Evolutionary conservation across 2,888 invertebrate genomes (phyloP), one percentile per base, ranked within the genome.

Genomic region (Megalurothrips usitatus): DNA sequence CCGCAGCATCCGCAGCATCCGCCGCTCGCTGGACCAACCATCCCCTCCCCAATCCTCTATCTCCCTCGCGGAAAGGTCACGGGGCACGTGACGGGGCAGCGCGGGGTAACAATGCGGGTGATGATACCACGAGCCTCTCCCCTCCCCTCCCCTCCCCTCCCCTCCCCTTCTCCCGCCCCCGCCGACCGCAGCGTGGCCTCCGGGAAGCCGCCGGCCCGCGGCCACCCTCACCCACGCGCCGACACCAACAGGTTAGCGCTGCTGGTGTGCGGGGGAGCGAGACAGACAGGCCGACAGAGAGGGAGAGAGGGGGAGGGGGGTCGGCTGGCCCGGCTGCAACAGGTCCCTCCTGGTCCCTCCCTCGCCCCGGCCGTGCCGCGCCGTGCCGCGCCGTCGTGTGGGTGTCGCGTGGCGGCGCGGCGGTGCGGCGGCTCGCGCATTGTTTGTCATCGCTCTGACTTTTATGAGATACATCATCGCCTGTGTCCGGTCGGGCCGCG

Each of bases 171-270:
- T 8, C 58, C 2, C 14, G 17, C 58, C 58, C 58, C n/a, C 10
- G 17, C n/a, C 58, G 58, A 10, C 19, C 14, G 2, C 58, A 52
- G 19, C 52, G 52, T 10, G 17, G 58, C 52, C 52, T 52, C 14
- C 52, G 14, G 49, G 49, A 9, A 49, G 49, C 10, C 49, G 49
- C 10, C 49, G 19, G 52, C 14, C 10, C 23, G 68, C 68, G 68
- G 2, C 23, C 68, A 23, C 68, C 68, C 68, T 23, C 68, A 68
- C 68, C 68, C 68, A 58, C 68, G 23, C 68, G 68, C 68, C 68
- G 11, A 75, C 68, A 26, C 23, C 58, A 19, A 17, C 58, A 14
- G 58, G 19, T 19, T 19, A 58, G 58, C 58, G 19, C 19, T 19
- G 58, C 52, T 43, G 34, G 3, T 43, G 34, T 43, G 34, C 34